Evolutionary conservation across 2,888 invertebrate species (phyloP).

Genomic region (Oxyteleia sp.): DNA sequence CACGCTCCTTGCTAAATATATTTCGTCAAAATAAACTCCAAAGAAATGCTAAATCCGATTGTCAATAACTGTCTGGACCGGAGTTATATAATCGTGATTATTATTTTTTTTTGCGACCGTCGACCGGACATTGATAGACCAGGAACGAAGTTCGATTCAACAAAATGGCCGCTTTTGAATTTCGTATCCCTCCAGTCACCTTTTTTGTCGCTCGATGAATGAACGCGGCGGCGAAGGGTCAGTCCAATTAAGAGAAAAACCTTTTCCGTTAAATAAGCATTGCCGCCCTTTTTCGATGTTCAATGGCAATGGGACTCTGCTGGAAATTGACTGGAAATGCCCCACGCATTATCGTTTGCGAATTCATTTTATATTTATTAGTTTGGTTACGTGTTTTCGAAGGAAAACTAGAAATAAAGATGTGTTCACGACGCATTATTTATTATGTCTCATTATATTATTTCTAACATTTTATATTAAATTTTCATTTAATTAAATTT

Average conservation of each 20-base stretch:
- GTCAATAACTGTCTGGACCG: conserved; percentile 47
- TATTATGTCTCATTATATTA: too few relatives aligned
- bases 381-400: conserved; percentile 12
- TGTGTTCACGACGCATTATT: background rate
- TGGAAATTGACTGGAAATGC: conserved; percentile 58
- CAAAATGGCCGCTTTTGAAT: conserved; percentile 64
- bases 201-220: conserved; percentile 49
- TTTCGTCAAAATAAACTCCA: conserved; percentile 38
- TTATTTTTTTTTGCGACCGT: conserved; percentile 40
- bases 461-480: too few relatives aligned
- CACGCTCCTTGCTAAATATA: conserved; percentile 7
- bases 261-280: conserved; percentile 72
- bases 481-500: too few relatives aligned
- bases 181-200: conserved; percentile 54
- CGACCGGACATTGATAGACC: conserved; percentile 59
- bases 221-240: conserved; percentile 60
- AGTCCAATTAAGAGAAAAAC: conserved; percentile 73
- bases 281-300: conserved; percentile 54
- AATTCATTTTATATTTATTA: conserved; percentile 25
- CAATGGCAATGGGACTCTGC: conserved; percentile 41
- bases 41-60: conserved; percentile 52
- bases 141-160: conserved; percentile 58
- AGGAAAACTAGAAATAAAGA: background rate
- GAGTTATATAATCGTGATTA: conserved; percentile 52
- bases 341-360: conserved; percentile 39